Conservation (phyloP, 2,888 invertebrate genomes). For the Piscicola geometra region DNA sequence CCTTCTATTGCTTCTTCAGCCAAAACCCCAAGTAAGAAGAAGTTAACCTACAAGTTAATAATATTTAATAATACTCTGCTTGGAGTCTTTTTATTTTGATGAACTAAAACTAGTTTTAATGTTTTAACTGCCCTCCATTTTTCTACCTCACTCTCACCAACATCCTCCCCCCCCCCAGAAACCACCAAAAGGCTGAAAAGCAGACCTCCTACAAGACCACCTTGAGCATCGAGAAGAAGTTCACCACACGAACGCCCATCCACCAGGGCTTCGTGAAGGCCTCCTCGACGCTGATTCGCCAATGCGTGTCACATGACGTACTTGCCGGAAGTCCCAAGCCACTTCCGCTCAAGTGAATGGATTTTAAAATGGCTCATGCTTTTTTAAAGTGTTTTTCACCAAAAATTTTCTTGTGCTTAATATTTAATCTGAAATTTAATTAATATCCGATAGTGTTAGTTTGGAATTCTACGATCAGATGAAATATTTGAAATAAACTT, state of each 20-base stretch:
- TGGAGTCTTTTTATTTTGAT: too few relatives aligned
- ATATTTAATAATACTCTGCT: too few relatives aligned
- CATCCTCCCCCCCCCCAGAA: neutral
- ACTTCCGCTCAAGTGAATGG: neutral
- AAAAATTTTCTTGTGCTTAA: neutral
- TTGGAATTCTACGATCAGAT: neutral
- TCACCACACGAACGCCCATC: neutral
- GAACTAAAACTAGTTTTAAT: too few relatives aligned
- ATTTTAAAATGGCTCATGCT: neutral
- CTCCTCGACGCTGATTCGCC: constrained; percentile 1
- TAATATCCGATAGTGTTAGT: too few relatives aligned
- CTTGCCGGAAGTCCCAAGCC: neutral
- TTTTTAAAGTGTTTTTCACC: neutral
- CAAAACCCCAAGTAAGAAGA: constrained; percentile 41
- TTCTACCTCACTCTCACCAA: neutral
- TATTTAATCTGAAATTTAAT: neutral
- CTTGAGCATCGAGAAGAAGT: constrained; percentile 1
- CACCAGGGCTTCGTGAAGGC: neutral
- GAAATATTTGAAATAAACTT: neutral
- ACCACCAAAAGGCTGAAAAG: neutral
- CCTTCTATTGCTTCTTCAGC: constrained; percentile 53
- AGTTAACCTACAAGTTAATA: too few relatives aligned
- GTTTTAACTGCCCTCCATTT: constrained; percentile 14
- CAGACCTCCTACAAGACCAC: neutral
- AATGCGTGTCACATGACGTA: neutral